Percentiles rank a stretch among this genome's conserved stretches.
Evolutionary conservation across 1,140 invertebrate genomes (phyloP).

Genomic region (Latrodectus geometricus): DNA sequence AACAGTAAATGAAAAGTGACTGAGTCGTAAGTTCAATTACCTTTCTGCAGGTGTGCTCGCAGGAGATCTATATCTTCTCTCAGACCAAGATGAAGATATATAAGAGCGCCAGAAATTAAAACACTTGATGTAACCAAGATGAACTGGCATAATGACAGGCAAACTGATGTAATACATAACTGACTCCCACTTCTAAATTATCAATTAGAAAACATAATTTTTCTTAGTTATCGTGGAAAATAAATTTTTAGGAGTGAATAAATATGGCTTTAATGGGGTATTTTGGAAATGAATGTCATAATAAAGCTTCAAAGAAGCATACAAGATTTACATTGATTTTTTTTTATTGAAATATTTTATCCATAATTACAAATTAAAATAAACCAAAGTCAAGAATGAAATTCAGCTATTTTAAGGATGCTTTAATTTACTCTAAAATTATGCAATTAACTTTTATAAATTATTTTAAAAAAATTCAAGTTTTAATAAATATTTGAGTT

Average conservation of each 20-base stretch:
- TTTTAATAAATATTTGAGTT: no score
- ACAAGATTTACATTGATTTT: no score
- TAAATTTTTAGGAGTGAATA: background rate
- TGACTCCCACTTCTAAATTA: slow-evolving; percentile 53
- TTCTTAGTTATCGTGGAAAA: no score
- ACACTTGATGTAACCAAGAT: slow-evolving; percentile 59
- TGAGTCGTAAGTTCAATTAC: slow-evolving; percentile 23
- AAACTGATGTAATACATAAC: slow-evolving; percentile 52
- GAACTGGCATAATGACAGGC: slow-evolving; percentile 63
- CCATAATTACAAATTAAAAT: no score
- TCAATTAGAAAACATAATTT: background rate
- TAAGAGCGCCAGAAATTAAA: slow-evolving; percentile 59
- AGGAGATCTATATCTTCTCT: slow-evolving; percentile 62
- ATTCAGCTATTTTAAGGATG: no score
- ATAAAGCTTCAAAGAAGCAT: background rate
- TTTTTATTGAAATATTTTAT: no score
- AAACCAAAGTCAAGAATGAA: no score
- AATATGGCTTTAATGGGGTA: background rate
- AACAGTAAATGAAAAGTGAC: no score
- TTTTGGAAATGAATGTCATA: background rate
- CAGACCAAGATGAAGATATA: slow-evolving; percentile 63
- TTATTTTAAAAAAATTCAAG: no score
- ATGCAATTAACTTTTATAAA: no score
- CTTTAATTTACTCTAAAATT: no score
- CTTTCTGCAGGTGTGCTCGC: slow-evolving; percentile 61